Evolutionary conservation across 2,888 invertebrate genomes (phyloP), one percentile per base, ranked within the genome.

Genomic region (Galeruca laticollis): DNA sequence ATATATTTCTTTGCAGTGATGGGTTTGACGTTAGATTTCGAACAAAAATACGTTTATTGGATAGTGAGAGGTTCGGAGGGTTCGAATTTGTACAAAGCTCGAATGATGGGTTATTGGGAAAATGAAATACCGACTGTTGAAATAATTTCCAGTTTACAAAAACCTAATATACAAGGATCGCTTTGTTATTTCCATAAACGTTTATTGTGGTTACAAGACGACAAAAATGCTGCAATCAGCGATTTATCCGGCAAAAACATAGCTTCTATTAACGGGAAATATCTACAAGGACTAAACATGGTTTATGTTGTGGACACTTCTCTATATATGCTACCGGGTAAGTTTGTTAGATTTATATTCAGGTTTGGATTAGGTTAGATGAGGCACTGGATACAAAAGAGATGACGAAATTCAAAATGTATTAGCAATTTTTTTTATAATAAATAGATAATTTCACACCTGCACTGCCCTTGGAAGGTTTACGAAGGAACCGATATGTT

Each of bases 1-100:
- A 37, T 40, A 18, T n/a, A 10, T 8, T 54, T 52, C 37, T 31
- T 73, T 88, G 57, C 79, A 92, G 93, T 96, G 2, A 93, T 94
- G 90, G 95, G 96, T 0, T 87, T 97, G 60, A 93, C 95, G 0
- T 86, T 96, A 68, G 96, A 97, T 82, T 88, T 93, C 61, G 91
- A 93, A 77, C 90, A 90, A 80, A 91, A 91, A 80, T 90, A 89
- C 83, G 88, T 95, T 9, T 95, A 94, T 82, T 97, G 96, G 96
- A 90, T 96, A 71, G 92, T 94, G 0, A 87, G 93, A 75, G 93
- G 93, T 76, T 91, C 91, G 75, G 92, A 93, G 79, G 93, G 93
- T 11, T 93, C 93, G 0, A 90, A 90, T 77, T 86, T 95, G 26
- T 93, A 91, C 81, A 87, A 89, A 71, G 92, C 93, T 2, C 89